These are phyloP conservation scores for Mantis religiosa DNA, from an alignment of 2,888 invertebrate species.

Conservation along the genomic window DNA sequence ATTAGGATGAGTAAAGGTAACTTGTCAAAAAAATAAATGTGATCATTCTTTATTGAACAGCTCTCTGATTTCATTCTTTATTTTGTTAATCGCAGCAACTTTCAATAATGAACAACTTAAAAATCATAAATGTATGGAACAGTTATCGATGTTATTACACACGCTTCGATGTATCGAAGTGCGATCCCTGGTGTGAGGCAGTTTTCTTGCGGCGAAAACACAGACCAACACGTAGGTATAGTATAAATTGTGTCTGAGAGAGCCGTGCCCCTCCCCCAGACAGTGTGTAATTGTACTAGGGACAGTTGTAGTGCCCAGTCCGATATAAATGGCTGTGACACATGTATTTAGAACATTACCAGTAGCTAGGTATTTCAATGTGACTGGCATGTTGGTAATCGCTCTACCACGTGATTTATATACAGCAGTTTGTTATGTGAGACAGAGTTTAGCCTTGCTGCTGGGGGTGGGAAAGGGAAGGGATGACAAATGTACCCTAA, in stretches of 20 bases:
- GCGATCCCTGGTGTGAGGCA: no score
- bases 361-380: neutral
- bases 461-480: neutral
- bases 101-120: no score
- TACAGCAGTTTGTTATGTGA: neutral
- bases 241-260: neutral
- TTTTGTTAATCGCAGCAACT: no score
- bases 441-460: neutral
- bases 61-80: no score
- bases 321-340: constrained; percentile 7
- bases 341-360: neutral
- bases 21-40: no score
- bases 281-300: neutral
- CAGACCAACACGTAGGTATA: neutral
- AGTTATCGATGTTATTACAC: no score
- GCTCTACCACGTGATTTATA: neutral
- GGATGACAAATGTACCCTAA: constrained; percentile 20
- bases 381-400: constrained; percentile 7
- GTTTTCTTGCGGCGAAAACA: neutral
- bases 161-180: no score
- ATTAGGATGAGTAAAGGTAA: no score
- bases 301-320: neutral
- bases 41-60: no score
- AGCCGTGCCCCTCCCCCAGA: neutral
- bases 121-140: no score